Evolutionary conservation across 2,113 vertebrate species (phyloP).

Genomic region (Rhinolophus ferrumequinum): DNA sequence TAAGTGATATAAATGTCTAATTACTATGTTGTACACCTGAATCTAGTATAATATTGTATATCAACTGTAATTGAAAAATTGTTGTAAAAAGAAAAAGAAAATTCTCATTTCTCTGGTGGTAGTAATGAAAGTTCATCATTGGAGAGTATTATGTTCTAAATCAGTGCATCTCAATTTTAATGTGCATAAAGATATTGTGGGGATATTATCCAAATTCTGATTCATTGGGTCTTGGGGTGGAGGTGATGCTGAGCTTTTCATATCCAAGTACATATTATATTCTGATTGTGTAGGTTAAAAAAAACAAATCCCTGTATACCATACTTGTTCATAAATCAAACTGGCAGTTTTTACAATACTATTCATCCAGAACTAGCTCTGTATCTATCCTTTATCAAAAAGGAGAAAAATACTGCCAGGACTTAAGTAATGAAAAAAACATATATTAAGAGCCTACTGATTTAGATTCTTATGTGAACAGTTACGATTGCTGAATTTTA

Average conservation of each 20-base stretch:
- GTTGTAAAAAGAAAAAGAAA: neutral
- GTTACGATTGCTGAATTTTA: neutral
- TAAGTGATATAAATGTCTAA: too few species aligned
- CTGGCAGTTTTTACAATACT: neutral
- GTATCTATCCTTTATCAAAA: neutral
- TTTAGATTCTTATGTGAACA: neutral
- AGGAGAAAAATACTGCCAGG: neutral
- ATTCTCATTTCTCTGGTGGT: neutral
- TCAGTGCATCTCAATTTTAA: neutral
- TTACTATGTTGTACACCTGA: too few species aligned
- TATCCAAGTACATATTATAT: neutral
- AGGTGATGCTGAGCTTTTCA: neutral
- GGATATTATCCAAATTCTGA: neutral
- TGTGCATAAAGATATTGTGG: neutral
- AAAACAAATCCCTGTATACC: neutral
- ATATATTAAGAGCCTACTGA: neutral
- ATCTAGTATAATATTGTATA: too few species aligned
- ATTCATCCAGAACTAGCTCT: constrained; percentile 1
- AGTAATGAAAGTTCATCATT: neutral
- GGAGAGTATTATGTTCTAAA: neutral
- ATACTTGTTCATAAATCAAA: neutral
- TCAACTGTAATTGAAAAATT: too few species aligned
- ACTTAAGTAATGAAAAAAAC: neutral
- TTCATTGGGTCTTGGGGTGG: neutral
- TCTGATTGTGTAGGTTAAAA: neutral